Conservation (phyloP, 1,140 invertebrate genomes). For the Drosophila insularis region DNA sequence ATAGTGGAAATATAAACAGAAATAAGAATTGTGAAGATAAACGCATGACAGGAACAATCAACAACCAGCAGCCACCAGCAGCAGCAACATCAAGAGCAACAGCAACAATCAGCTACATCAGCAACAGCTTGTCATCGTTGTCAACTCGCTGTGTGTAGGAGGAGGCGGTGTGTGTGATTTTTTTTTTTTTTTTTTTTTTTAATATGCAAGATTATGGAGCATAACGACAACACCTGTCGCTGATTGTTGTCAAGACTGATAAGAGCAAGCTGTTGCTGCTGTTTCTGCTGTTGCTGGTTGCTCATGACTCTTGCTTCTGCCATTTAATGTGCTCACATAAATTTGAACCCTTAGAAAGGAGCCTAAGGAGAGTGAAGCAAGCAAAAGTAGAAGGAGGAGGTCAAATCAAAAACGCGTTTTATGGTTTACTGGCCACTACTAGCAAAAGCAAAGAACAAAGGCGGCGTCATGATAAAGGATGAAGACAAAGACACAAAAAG, state of each 20-base stretch:
- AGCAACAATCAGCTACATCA: constrained; percentile 21
- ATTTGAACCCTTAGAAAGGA: constrained; percentile 43
- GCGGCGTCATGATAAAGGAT: neutral
- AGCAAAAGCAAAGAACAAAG: constrained; percentile 21
- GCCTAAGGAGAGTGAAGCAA: no score
- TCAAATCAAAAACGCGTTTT: constrained; percentile 79
- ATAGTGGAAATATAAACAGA: constrained; percentile 54
- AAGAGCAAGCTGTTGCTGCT: constrained; percentile 54
- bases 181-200: constrained; percentile 29
- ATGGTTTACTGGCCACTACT: constrained; percentile 42
- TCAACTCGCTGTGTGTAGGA: constrained; percentile 22
- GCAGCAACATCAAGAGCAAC: constrained; percentile 9
- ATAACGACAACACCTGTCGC: constrained; percentile 67
- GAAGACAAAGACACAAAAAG: neutral
- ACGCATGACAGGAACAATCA: constrained; percentile 13
- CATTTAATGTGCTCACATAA: constrained; percentile 76
- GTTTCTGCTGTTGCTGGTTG: neutral
- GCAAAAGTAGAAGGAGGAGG: neutral
- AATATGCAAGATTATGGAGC: constrained; percentile 60
- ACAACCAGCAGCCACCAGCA: constrained; percentile 2
- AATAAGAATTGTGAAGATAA: constrained; percentile 35
- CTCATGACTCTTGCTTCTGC: neutral
- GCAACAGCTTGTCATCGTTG: constrained; percentile 59
- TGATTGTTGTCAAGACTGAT: constrained; percentile 37
- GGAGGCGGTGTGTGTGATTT: constrained; percentile 2